Evolutionary conservation across 2,113 vertebrate species (phyloP).

Genomic region (Sapajus apella): DNA sequence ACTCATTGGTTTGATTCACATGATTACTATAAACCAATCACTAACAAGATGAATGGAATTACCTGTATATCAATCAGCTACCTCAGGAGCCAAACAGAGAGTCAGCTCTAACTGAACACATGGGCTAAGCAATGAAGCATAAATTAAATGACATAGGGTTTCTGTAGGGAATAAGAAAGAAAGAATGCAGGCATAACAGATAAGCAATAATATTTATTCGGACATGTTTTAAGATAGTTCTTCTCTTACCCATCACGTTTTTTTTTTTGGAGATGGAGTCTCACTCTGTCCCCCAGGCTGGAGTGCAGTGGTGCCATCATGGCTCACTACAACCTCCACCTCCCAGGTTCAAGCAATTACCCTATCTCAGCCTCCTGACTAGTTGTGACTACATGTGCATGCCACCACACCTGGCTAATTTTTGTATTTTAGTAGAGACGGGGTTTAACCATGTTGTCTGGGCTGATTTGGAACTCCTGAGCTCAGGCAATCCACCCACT

Average conservation of each 20-base stretch:
- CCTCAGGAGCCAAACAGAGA: rapidly evolving
- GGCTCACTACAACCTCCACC: no score
- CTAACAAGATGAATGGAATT: background rate
- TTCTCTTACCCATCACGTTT: background rate
- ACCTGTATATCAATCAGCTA: background rate
- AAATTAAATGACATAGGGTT: background rate
- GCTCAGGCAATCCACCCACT: no score
- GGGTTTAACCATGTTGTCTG: no score
- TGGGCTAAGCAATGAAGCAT: background rate
- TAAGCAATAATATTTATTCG: background rate
- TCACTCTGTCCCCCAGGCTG: no score
- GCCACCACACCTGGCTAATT: no score
- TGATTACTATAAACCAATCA: background rate
- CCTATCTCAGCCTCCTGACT: no score
- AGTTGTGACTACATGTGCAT: no score
- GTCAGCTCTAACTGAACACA: background rate
- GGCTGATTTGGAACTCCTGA: no score
- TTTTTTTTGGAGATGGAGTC: no score
- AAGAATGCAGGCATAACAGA: background rate
- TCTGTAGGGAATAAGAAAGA: background rate
- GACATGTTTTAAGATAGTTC: background rate
- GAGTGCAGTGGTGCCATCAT: no score
- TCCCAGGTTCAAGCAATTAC: no score
- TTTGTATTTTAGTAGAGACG: no score
- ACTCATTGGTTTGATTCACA: background rate